Base-by-base conservation (phyloP, 2,888 invertebrate genomes). In the Branchipolynoe longqiensis region DNA sequence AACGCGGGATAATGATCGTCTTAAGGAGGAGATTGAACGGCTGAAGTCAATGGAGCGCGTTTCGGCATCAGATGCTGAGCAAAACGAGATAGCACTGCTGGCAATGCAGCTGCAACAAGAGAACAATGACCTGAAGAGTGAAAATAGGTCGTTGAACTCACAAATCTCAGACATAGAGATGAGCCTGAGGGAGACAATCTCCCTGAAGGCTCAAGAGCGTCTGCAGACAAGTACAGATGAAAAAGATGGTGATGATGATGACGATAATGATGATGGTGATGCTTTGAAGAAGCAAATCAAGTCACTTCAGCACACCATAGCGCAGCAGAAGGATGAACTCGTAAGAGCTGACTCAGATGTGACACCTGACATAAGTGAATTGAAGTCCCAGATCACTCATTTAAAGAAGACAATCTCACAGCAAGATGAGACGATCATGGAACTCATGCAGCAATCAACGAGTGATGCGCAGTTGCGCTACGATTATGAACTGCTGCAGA, bases 261-360 rank as follows among this genome's bases (percentile, higher is more conserved):
- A n/a, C n/a, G 4, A 58, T 40, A 59, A 82, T 22, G 36, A 38
- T 8, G 82, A 82, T 36, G 59, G 40, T 87, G 90, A 91, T 59
- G 90, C 90, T 82, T 85, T 92, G 84, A 85, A 91, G 41, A 87
- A 90, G 0, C 91, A 92, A 86, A 90, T 90, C 54, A 91, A 91
- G 86, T 90, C 90, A 8, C 90, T 92, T 88, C 90, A 91, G 87
- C 90, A 91, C 84, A 90, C 91, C 86, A 88, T 92, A 64, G 91
- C 91, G 86, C 91, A 91, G 86, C 87, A 91, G 73, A 90, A 91
- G 4, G 89, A 90, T 64, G 91, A 92, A 87, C 87, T 91, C 36
- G 91, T 91, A 87, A 90, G 90, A 82, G 59, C 8, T 48, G 0
- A 25, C 14, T 18, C 78, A 48, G 41, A 41, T 14, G 8, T 31